Evolutionary conservation across 2,888 invertebrate genomes (phyloP), one percentile per base, ranked within the genome.

Genomic region (Metacarcinus magister): DNA sequence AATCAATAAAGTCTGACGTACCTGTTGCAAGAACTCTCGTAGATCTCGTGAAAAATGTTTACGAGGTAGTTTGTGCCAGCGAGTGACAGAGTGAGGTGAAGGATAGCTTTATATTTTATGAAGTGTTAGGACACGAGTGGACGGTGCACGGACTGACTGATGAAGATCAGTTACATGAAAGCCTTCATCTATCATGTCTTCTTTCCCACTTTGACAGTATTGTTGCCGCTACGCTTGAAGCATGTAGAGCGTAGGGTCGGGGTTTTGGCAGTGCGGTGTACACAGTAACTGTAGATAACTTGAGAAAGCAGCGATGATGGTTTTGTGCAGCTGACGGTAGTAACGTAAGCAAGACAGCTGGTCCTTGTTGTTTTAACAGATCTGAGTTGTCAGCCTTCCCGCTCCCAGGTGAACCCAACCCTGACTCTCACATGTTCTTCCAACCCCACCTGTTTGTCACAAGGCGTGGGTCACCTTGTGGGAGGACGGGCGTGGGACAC

Each of bases 1-100:
- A 87, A 87, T 39, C 39, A 39, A 13, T 87, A 39, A 87, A 87
- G 87, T 39, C 13, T 87, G 87, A 39, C 75, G 75, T 75, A 75
- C 75, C 75, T 75, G 75, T 32, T 87, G 39, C 39, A 32, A 39
- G 39, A 87, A 28, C 87, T 10, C 87, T 87, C 87, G 32, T 87
- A 87, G 87, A 87, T 87, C 87, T 87, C 39, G 10, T 87, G 87
- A 87, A 16, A 87, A 87, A 87, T 87, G 87, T 87, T 87, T 87
- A 87, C 87, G 87, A 87, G 87, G 87, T 19, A 87, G 87, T 16
- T 39, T 1, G 19, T 87, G 87, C 87, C 87, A 87, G 87, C 16
- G 39, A 87, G 39, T 39, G 87, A n/a, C 87, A 87, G 39, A 87
- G 32, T 32, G 87, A 39, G 87, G 39, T 39, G 87, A 87, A 32